A percentile compares a stretch with the other conserved stretches of the same genome.
These are phyloP conservation scores for Bufotes viridis DNA, from an alignment of 2,797 vertebrate species.

Conservation along the genomic window DNA sequence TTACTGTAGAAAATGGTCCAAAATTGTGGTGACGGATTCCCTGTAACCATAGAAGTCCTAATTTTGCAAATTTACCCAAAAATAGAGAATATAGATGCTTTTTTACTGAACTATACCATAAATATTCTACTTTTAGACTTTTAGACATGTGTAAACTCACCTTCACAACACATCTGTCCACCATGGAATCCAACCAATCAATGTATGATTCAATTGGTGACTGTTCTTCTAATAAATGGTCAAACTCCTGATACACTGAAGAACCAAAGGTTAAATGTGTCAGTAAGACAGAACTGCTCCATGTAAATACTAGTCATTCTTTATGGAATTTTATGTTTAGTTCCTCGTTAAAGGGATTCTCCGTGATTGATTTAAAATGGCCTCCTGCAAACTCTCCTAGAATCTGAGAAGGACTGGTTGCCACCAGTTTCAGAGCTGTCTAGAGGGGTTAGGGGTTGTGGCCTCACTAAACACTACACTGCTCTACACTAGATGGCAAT, in stretches of 20 bases:
- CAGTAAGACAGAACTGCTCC: neutral
- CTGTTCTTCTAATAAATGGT: conserved; percentile 94
- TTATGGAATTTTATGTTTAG: neutral
- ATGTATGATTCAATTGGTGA: conserved; percentile 97
- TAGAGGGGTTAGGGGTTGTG: too few relatives aligned
- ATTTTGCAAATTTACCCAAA: too few relatives aligned
- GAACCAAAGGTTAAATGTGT: neutral
- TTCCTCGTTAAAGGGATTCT: neutral
- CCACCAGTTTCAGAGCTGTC: too few relatives aligned
- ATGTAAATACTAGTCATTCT: neutral
- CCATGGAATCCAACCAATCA: conserved; percentile 98
- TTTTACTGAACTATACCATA: neutral
- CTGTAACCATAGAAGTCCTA: too few relatives aligned
- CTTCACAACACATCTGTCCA: conserved; percentile 97
- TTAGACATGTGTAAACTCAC: conserved; percentile 74
- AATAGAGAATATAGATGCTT: too few relatives aligned
- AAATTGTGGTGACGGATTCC: too few relatives aligned
- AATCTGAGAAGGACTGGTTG: too few relatives aligned
- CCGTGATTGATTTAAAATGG: too few relatives aligned
- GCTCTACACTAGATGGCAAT: too few relatives aligned
- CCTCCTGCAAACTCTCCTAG: too few relatives aligned
- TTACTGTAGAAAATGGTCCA: too few relatives aligned
- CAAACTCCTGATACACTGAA: conserved; percentile 98
- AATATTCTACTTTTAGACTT: neutral
- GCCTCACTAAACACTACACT: too few relatives aligned